Base-by-base conservation (phyloP, 2,888 invertebrate genomes). In the Papilio protenor region DNA sequence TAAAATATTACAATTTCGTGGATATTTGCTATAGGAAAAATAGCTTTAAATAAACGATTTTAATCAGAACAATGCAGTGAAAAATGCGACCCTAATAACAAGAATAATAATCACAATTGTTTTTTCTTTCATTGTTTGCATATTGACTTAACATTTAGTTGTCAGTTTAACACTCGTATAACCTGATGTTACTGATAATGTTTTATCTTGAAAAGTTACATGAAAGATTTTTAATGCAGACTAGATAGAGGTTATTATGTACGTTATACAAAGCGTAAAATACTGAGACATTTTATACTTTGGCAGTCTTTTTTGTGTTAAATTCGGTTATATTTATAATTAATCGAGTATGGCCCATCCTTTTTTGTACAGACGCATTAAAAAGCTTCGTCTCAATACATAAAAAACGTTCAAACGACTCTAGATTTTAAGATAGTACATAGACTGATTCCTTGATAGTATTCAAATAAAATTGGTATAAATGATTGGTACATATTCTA, bases 131-230 rank as follows among this genome's bases (percentile, higher is more conserved):
- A 11, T 33, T n/a, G 3, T 2, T n/a, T 66, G 45, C 21, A n/a
- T 66, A 69, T 69, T 45, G 66, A 66, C n/a, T 66, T 69, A 21
- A 45, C 12, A 21, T 69, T 69, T 21, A 45, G 12, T 45, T 21
- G 4, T 49, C n/a, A 49, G 4, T 71, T 47, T 71, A 12, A n/a
- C 49, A 14, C 47, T 5, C 14, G 21, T 69, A 18, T 21, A 45
- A 45, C 66, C 21, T 40, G 66, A 71, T 52, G 52, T 52, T 52
- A 71, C 52, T 71, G 71, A 71, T 71, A 23, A 45, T 16, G 47
- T 70, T 21, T 71, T 69, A 69, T 69, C 66, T 45, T 69, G 12
- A 40, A 69, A 69, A 11, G 66, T 12, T 21, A 69, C 11, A 45
- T 45, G 12, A n/a, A 69, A 21, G n/a, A 69, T 40, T 66, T n/a